A percentile compares a stretch with the other conserved stretches of the same genome.
These are phyloP conservation scores for Monomorium pharaonis DNA, from an alignment of 1,140 invertebrate species.

Conservation along the genomic window DNA sequence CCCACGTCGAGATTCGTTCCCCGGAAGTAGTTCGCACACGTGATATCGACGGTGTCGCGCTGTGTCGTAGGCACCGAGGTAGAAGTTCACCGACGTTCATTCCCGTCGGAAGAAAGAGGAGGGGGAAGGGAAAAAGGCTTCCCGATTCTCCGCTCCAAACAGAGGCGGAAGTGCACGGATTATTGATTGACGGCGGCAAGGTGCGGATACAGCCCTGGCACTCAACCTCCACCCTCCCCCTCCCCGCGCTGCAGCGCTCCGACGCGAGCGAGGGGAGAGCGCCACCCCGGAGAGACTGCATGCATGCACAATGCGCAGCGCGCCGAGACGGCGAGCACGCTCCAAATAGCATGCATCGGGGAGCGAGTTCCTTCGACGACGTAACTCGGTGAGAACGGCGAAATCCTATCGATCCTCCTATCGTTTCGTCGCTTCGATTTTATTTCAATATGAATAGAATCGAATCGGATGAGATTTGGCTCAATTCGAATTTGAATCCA, in stretches of 20 bases:
- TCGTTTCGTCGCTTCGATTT: too few relatives aligned
- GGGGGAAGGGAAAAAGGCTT: neutral
- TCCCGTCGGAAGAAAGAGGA: too few relatives aligned
- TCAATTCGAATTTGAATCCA: too few relatives aligned
- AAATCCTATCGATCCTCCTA: too few relatives aligned
- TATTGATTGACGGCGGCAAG: constrained; percentile 37
- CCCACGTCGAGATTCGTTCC: neutral
- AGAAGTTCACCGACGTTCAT: neutral
- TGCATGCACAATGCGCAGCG: constrained; percentile 42
- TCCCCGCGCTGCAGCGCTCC: neutral
- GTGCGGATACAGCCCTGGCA: constrained; percentile 47
- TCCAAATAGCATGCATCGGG: constrained; percentile 35
- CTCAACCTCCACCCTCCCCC: neutral
- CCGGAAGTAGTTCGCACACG: neutral
- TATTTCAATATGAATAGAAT: too few relatives aligned
- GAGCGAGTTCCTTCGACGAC: neutral
- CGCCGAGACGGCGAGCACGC: constrained; percentile 22
- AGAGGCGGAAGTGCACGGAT: constrained; percentile 26
- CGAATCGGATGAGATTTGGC: too few relatives aligned
- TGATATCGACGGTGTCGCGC: neutral
- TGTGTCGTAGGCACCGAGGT: neutral
- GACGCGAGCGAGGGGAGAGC: constrained; percentile 17
- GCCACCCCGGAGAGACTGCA: constrained; percentile 19
- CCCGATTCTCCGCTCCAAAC: neutral
- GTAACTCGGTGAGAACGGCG: too few relatives aligned